Evolutionary conservation across 1,140 invertebrate genomes (phyloP).

Genomic region (Tyrophagus putrescentiae): DNA sequence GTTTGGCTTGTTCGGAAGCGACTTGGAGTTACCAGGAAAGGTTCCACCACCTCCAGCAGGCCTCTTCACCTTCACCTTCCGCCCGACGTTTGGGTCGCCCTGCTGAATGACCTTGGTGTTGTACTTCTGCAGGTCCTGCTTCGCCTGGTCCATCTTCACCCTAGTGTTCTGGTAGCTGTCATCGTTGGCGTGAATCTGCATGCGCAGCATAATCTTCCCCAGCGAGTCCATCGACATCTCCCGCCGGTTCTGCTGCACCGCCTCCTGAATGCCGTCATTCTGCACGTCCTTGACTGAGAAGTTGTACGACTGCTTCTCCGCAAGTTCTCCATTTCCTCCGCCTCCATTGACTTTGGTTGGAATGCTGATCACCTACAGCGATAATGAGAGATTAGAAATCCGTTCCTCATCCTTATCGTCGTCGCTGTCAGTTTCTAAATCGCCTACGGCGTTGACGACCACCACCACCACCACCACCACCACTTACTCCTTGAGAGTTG

Average conservation of each 20-base stretch:
- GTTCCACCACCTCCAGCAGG: background rate
- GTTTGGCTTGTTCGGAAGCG: background rate
- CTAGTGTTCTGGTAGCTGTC: conserved; percentile 81
- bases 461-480: background rate
- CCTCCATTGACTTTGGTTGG: background rate
- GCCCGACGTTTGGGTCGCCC: conserved; percentile 66
- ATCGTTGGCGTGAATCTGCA: conserved; percentile 79
- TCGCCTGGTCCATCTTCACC: conserved; percentile 62
- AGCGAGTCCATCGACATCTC: conserved; percentile 33
- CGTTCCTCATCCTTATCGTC: background rate
- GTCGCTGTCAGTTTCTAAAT: conserved; percentile 1
- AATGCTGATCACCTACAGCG: conserved; percentile 17
- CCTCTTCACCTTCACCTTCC: conserved; percentile 55
- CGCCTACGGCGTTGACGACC: background rate
- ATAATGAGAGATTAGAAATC: no score
- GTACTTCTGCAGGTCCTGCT: conserved; percentile 78
- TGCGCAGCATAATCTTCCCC: conserved; percentile 61
- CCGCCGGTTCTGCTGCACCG: conserved; percentile 35
- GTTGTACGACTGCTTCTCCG: background rate
- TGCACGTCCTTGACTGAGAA: conserved; percentile 64
- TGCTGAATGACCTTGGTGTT: conserved; percentile 80
- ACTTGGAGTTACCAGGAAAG: background rate
- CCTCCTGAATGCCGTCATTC: conserved; percentile 76
- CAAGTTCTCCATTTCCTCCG: no score
- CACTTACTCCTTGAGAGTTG: conserved; percentile 20